Percentiles rank a stretch among this genome's conserved stretches.
Conservation (phyloP, 2,888 invertebrate genomes). For the Pomacea canaliculata region DNA sequence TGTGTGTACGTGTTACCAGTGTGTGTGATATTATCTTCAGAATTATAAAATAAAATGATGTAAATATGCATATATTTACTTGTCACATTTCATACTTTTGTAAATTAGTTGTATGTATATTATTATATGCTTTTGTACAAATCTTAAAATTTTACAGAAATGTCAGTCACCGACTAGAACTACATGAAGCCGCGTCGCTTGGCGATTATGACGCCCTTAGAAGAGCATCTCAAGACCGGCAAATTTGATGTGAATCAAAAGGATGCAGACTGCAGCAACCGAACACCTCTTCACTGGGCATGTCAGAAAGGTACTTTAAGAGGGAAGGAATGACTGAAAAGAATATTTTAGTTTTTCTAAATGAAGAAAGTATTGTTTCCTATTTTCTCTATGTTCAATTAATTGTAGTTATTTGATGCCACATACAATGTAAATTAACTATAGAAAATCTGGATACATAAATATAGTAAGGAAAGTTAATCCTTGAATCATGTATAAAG, state of each 20-base stretch:
- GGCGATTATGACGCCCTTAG: conserved; percentile 64
- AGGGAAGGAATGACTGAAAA: neutral
- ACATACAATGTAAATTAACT: no score
- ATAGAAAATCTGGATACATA: no score
- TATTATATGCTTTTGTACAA: conserved; percentile 3
- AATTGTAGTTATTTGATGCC: no score
- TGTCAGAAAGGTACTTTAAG: conserved; percentile 56
- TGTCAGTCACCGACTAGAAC: conserved; percentile 52
- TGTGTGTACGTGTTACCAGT: no score
- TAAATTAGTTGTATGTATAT: neutral
- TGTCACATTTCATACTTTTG: neutral
- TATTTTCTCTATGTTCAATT: no score
- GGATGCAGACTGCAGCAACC: conserved; percentile 60
- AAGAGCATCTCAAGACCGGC: conserved; percentile 57
- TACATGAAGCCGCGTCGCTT: conserved; percentile 64
- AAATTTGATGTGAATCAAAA: conserved; percentile 61
- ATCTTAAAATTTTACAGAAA: neutral
- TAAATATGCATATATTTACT: no score
- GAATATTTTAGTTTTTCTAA: neutral
- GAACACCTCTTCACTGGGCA: conserved; percentile 66
- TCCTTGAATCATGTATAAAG: no score
- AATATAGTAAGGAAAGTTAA: no score
- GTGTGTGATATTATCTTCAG: no score
- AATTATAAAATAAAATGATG: no score
- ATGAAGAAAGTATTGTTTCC: no score